Evolutionary conservation across 2,888 invertebrate genomes (phyloP).

Genomic region (Sipha maydis): DNA sequence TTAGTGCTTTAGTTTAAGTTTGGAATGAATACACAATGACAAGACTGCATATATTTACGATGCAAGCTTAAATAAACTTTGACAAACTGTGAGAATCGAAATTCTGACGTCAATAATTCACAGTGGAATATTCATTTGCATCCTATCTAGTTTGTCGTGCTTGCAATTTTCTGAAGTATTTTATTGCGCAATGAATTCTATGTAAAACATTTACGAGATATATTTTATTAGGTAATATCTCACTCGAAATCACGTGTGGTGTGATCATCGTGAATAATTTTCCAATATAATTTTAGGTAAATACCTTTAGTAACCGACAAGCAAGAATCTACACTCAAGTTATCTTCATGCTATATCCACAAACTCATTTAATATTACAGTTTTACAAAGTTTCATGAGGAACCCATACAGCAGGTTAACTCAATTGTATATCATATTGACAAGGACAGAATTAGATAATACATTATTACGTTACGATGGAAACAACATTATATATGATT

Average conservation of each 20-base stretch:
- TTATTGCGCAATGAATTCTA: too few relatives aligned
- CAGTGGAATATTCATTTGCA: constrained; percentile 30
- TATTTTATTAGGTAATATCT: too few relatives aligned
- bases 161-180: too few relatives aligned
- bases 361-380: background rate
- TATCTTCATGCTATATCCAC: background rate
- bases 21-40: background rate
- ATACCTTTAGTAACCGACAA: too few relatives aligned
- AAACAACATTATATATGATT: background rate
- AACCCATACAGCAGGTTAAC: background rate
- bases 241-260: too few relatives aligned
- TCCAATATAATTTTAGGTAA: too few relatives aligned
- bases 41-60: too few relatives aligned
- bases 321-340: background rate
- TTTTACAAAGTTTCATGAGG: background rate
- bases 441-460: background rate
- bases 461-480: background rate
- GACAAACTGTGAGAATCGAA: background rate
- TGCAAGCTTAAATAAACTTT: constrained; percentile 34
- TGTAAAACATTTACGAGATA: too few relatives aligned
- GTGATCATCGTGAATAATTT: too few relatives aligned
- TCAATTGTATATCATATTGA: background rate
- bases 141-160: too few relatives aligned
- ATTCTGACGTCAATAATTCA: constrained; percentile 33
- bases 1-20: constrained; percentile 18